Evolutionary conservation across 2,888 invertebrate species (phyloP).

Genomic region (Apotomis turbidana): DNA sequence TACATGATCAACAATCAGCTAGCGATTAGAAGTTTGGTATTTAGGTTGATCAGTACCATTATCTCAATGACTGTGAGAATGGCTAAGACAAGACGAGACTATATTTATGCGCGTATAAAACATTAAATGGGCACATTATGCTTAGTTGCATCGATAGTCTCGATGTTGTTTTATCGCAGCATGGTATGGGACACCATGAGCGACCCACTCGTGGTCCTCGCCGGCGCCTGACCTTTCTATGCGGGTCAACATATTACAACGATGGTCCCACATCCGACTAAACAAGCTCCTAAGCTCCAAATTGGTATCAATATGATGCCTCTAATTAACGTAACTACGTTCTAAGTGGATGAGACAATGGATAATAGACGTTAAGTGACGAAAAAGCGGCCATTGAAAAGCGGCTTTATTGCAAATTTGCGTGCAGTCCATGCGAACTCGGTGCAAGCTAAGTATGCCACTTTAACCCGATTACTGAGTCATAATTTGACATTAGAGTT

Average conservation of each 20-base stretch:
- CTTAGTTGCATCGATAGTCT: slow-evolving; percentile 45
- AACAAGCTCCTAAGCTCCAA: slow-evolving; percentile 47
- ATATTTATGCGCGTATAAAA: slow-evolving; percentile 48
- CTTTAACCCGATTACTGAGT: slow-evolving; percentile 13
- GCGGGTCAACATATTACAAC: slow-evolving; percentile 68
- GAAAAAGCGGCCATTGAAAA: slow-evolving; percentile 28
- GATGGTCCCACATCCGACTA: slow-evolving; percentile 59
- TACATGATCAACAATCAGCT: slow-evolving; percentile 1
- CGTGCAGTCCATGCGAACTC: slow-evolving; percentile 30
- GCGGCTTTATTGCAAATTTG: slow-evolving; percentile 32
- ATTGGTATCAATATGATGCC: slow-evolving; percentile 37
- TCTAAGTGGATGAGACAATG: slow-evolving; percentile 44
- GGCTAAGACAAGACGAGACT: slow-evolving; percentile 29
- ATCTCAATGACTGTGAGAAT: slow-evolving; percentile 29
- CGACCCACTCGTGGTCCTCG: slow-evolving; percentile 58
- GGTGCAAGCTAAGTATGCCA: slow-evolving; percentile 7
- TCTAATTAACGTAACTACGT: slow-evolving; percentile 37
- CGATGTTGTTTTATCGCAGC: slow-evolving; percentile 43
- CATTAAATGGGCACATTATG: slow-evolving; percentile 48
- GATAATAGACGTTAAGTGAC: slow-evolving; percentile 28
- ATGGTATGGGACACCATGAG: slow-evolving; percentile 48
- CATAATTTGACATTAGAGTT: background rate
- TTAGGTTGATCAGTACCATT: slow-evolving; percentile 30
- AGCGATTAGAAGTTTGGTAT: slow-evolving; percentile 32
- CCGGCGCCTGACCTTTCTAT: slow-evolving; percentile 67